Conservation (phyloP, 2,888 invertebrate species). For the Drosophila differens region DNA sequence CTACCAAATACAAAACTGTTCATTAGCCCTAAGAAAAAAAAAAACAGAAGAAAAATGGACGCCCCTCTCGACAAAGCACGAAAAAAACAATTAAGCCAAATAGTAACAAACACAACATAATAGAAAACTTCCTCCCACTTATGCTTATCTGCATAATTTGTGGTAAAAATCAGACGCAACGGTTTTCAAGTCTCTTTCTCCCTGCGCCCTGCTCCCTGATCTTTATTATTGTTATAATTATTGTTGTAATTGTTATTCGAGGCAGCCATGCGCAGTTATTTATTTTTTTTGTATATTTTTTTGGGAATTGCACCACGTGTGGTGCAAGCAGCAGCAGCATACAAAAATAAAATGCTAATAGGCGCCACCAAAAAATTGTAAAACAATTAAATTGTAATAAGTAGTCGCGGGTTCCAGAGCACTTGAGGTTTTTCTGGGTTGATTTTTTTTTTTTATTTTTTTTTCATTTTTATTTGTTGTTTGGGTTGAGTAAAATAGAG, state of each 20-base stretch:
- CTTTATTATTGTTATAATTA: constrained; percentile 28
- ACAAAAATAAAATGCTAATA: constrained; percentile 66
- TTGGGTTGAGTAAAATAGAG: constrained; percentile 59
- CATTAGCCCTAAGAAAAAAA: constrained; percentile 44
- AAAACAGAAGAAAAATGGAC: constrained; percentile 40
- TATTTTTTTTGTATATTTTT: constrained; percentile 7
- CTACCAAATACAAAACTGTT: constrained; percentile 52
- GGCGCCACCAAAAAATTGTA: constrained; percentile 79
- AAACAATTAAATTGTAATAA: constrained; percentile 83
- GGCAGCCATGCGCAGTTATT: constrained; percentile 55
- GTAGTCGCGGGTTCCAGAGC: constrained; percentile 34
- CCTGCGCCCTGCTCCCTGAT: constrained; percentile 12
- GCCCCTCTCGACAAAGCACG: constrained; percentile 26
- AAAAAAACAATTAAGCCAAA: constrained; percentile 66
- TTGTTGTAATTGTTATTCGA: constrained; percentile 20
- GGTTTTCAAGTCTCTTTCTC: constrained; percentile 35
- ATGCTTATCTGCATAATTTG: constrained; percentile 82
- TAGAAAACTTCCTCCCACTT: constrained; percentile 54
- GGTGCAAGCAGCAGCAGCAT: constrained; percentile 32
- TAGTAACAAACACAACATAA: constrained; percentile 41
- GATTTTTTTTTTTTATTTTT: constrained; percentile 1
- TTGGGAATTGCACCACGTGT: constrained; percentile 80
- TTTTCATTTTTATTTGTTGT: neutral
- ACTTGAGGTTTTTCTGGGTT: constrained; percentile 49
- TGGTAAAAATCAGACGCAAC: constrained; percentile 77